Evolutionary conservation across 2,113 vertebrate genomes (phyloP).

Genomic region (Holacanthus passer): DNA sequence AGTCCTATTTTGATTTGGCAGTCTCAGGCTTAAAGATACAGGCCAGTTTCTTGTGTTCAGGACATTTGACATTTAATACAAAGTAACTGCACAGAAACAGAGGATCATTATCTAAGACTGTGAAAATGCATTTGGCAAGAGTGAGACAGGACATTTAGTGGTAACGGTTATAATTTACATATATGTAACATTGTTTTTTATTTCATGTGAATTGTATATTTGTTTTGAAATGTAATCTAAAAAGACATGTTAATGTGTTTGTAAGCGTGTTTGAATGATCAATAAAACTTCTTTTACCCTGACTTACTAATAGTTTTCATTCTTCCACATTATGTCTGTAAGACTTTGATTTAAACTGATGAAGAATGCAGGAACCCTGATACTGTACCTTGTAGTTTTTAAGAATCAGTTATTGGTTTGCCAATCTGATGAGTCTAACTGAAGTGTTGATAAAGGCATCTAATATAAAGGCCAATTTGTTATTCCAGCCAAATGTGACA

Average conservation of each 20-base stretch:
- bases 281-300: not conserved
- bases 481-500: too few relatives aligned
- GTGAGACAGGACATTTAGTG: too few relatives aligned
- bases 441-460: too few relatives aligned
- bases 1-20: fast-evolving
- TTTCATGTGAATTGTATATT: too few relatives aligned
- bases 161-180: too few relatives aligned
- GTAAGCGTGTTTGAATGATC: not conserved
- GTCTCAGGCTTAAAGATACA: not conserved
- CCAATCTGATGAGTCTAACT: too few relatives aligned
- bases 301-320: not conserved
- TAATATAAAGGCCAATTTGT: too few relatives aligned
- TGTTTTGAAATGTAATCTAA: not conserved
- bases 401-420: too few relatives aligned
- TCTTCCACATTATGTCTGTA: not conserved
- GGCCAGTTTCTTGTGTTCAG: not conserved
- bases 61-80: not conserved
- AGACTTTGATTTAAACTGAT: too few relatives aligned
- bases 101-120: not conserved
- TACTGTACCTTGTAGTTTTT: too few relatives aligned
- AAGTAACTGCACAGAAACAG: not conserved
- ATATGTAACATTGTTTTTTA: too few relatives aligned
- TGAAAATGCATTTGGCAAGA: not conserved
- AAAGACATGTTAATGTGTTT: not conserved
- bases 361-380: too few relatives aligned